Evolutionary conservation across 2,888 invertebrate genomes (phyloP).

Genomic region (Troglohyphantes excavatus): DNA sequence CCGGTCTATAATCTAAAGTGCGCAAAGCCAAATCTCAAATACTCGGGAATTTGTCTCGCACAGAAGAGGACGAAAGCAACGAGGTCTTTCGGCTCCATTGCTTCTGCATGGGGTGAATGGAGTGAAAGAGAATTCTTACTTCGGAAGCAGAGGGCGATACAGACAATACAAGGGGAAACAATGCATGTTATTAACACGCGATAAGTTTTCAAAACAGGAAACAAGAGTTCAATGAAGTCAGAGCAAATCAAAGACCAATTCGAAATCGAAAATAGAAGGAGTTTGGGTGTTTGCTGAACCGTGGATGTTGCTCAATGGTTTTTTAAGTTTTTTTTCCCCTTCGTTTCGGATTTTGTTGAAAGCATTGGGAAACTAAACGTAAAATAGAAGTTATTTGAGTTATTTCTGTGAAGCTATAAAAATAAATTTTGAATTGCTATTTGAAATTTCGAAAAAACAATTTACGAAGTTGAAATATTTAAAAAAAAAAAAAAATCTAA

Average conservation of each 20-base stretch:
- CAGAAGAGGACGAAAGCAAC: not conserved
- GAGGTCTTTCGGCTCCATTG: not conserved
- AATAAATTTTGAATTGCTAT: no score
- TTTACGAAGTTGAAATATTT: no score
- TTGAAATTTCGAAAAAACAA: no score
- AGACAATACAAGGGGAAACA: not conserved
- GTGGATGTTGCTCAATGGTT: not conserved
- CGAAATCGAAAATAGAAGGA: not conserved
- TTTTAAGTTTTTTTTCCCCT: not conserved
- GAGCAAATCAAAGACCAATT: not conserved
- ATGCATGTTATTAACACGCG: conserved; percentile 35
- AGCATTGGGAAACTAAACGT: not conserved
- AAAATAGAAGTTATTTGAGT: no score
- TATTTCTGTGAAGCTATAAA: no score
- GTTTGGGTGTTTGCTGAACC: conserved; percentile 2
- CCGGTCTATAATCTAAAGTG: not conserved
- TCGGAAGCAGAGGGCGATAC: not conserved
- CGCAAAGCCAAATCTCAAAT: not conserved
- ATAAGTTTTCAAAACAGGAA: conserved; percentile 20
- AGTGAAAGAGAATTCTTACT: conserved; percentile 1
- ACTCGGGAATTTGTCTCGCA: not conserved
- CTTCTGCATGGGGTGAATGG: conserved; percentile 1
- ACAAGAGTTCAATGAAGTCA: not conserved
- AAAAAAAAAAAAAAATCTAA: no score
- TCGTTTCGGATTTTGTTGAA: not conserved